Evolutionary conservation across 2,888 invertebrate genomes (phyloP), one percentile per base, ranked within the genome.

Genomic region (Drosophila macrothrix): DNA sequence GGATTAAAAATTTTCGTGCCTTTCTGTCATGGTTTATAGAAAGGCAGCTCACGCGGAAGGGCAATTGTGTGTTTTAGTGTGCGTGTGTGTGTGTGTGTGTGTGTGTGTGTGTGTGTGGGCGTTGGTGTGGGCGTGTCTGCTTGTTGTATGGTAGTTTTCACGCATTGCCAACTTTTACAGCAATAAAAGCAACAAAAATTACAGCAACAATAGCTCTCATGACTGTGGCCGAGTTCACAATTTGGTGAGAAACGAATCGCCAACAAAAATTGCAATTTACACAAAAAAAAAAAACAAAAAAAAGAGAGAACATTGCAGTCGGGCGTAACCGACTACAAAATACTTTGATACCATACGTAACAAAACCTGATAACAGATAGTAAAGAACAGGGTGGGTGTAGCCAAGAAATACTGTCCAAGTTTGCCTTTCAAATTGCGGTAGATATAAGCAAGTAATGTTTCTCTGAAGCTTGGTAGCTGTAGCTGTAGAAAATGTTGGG

Each of bases 1-100:
- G 90, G 87, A 90, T 87, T 87, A 90, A 87, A 90, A 88, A 87
- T 88, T 80, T 85, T 68, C 81, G 73, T 80, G 81, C 77, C 79
- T 75, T 76, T 67, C 76, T 67, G 72, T 50, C 67, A 72, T 69
- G 75, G 60, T 68, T 76, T 76, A 68, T 74, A 61, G 73, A 56
- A 73, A 66, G 33, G 41, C 56, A 60, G 61, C 54, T 73, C 56
- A 49, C 56, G 61, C 56, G 58, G 53, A 62, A 72, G 49, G 67
- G 76, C 80, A 75, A 75, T 62, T 54, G 56, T 60, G 50, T 66
- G 67, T 53, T 52, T 62, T 81, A 56, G 59, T 52, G 52, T 59
- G 33, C 16, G 43, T 39, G 46, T 52, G 55, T 46, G 62, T 59
- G 39, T 61, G 55, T 55, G 29, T 43, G 7, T 41, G 62, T 61